Base-by-base conservation (phyloP, 2,888 invertebrate genomes). In the Alviniconcha strummeri region DNA sequence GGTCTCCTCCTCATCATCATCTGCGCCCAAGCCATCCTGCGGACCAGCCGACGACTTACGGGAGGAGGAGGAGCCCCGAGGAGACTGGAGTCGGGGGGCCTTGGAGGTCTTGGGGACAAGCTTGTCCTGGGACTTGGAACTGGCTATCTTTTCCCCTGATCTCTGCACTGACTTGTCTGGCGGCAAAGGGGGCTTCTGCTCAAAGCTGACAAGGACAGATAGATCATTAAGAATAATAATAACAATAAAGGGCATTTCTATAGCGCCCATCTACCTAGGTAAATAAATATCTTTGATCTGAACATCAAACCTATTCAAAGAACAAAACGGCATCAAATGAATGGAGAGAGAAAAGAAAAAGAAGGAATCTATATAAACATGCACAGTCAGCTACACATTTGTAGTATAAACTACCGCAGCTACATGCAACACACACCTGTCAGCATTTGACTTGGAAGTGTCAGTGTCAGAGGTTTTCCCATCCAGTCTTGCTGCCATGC, bases 401-500 rank as follows among this genome's bases (percentile, higher is more conserved):
- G 55, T 15, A 78, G 15, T 52, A 79, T 17, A 79, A 7, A 54
- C 57, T 57, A 52, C 17, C 77, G 19, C 19, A 76, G 8, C 57
- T 9, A 76, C 7, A 64, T 19, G 8, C 52, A 54, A n/a, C 6
- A 9, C 67, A 57, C 83, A 90, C 91, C 91, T 91, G 80, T 91
- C 91, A 60, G 88, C 83, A n/a, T 88, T 85, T 36, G 90, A 89
- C 82, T 84, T 88, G 6, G 89, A 89, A 54, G 86, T 89, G 19
- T 89, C 90, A 17, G 88, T 87, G 64, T 91, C 91, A 9, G 89
- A 87, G 36, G 91, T 90, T 69, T 89, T 90, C 15, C 90, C 91
- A 85, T 89, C 89, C 8, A 91, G 84, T 72, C 87, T 88, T n/a
- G 91, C 91, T 80, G 90, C 91, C 88, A 91, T 89, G 78, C 91